Percentiles rank a stretch among this genome's conserved stretches.
These are phyloP conservation scores for Physella acuta DNA, from an alignment of 1,140 invertebrate species.

Conservation along the genomic window DNA sequence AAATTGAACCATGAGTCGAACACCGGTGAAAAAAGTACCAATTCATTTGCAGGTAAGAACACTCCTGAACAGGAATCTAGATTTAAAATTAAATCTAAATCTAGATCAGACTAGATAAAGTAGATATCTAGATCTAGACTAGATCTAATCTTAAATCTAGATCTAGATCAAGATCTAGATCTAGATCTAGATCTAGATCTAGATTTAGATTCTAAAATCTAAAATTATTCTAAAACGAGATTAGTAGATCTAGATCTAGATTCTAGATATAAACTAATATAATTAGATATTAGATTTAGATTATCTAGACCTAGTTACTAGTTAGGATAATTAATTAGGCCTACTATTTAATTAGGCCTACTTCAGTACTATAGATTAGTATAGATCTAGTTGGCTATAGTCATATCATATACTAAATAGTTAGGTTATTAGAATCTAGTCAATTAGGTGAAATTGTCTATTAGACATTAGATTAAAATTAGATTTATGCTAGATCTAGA, in stretches of 20 bases:
- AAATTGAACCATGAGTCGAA: slow-evolving; percentile 39
- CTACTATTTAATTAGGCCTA: no score
- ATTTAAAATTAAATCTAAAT: background rate
- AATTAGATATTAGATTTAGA: background rate
- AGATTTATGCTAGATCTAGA: no score
- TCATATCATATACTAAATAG: no score
- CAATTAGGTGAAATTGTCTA: no score
- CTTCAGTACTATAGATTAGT: no score
- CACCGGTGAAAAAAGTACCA: slow-evolving; percentile 87
- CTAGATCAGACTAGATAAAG: background rate
- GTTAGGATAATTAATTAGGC: background rate
- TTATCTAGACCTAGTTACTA: background rate
- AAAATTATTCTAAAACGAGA: no score
- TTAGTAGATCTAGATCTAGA: background rate
- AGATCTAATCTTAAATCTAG: no score
- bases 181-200: background rate
- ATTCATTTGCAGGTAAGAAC: slow-evolving; percentile 86
- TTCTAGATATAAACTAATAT: background rate
- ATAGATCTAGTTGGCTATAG: no score
- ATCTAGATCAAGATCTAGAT: background rate
- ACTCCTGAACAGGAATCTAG: background rate
- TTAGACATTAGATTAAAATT: no score
- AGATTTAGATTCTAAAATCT: no score
- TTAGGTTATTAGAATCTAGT: no score
- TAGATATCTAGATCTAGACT: no score